Evolutionary conservation across 2,113 vertebrate genomes (phyloP).

Genomic region (Eupsittula cactorum): DNA sequence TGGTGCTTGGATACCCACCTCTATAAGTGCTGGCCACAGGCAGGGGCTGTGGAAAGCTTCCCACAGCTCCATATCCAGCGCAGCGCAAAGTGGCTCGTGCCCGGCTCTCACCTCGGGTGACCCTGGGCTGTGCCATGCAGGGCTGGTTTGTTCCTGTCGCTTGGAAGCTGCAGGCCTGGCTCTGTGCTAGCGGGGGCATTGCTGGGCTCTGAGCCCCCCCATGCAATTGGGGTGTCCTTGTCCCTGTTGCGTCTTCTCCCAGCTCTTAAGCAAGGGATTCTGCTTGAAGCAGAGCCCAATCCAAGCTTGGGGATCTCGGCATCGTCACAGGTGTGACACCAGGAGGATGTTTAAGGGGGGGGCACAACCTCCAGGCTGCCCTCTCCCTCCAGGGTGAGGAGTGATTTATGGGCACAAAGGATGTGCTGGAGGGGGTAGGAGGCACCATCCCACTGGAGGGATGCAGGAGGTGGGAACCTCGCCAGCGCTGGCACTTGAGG

Average conservation of each 20-base stretch:
- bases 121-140: not conserved
- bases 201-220: rapidly evolving
- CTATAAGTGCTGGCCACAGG: not conserved
- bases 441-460: not conserved
- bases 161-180: not conserved
- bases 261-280: not conserved
- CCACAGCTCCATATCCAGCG: not conserved
- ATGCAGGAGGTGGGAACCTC: not conserved
- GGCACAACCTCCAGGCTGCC: not conserved
- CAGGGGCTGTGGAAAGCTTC: not conserved
- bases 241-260: rapidly evolving
- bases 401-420: not conserved
- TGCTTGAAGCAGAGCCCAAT: not conserved
- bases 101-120: slow-evolving; percentile 6
- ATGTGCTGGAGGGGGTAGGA: rapidly evolving
- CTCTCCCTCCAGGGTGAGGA: no score
- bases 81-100: not conserved
- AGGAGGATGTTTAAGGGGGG: rapidly evolving
- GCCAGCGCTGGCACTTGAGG: not conserved
- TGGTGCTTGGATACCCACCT: slow-evolving; percentile 7
- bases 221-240: rapidly evolving
- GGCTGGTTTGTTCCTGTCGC: not conserved
- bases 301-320: not conserved
- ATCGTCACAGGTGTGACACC: rapidly evolving
- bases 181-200: rapidly evolving